phyloP scores from a whole-genome alignment of 1,140 invertebrate species.

The Lethocerus indicus region DNA sequence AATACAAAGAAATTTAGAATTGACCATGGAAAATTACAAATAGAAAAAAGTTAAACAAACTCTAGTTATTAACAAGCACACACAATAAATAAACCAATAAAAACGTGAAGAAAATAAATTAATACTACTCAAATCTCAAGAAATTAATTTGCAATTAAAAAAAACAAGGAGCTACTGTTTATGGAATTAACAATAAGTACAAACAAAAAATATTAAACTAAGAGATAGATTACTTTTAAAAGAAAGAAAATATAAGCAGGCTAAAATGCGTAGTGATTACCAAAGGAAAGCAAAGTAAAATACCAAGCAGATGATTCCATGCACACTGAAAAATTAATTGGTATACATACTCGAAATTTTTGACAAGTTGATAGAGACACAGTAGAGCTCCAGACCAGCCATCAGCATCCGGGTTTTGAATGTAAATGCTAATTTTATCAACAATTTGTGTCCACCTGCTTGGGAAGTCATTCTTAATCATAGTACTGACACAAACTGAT shows the following conservation, averaged over 20 bases:
- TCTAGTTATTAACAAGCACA: too few relatives aligned
- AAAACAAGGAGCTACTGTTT: neutral
- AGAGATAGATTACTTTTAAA: neutral
- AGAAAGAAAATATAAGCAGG: neutral
- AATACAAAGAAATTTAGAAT: too few relatives aligned
- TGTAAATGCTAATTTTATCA: constrained; percentile 77
- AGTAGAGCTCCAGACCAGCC: constrained; percentile 85
- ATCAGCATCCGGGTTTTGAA: constrained; percentile 64
- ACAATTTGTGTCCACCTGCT: constrained; percentile 88
- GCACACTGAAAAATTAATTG: constrained; percentile 9
- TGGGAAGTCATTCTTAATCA: constrained; percentile 94
- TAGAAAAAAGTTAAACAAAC: too few relatives aligned
- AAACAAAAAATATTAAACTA: neutral
- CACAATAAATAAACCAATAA: too few relatives aligned
- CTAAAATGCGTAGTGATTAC: too few relatives aligned
- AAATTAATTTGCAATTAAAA: too few relatives aligned
- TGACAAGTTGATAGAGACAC: constrained; percentile 86
- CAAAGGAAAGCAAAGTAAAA: too few relatives aligned
- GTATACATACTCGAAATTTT: constrained; percentile 72
- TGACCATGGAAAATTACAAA: too few relatives aligned
- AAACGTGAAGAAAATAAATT: too few relatives aligned
- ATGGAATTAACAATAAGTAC: neutral
- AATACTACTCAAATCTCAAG: too few relatives aligned
- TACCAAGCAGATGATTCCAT: too few relatives aligned
- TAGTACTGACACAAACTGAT: constrained; percentile 75